phyloP scores from a whole-genome alignment of 1,140 invertebrate genomes.

The Anthonomus grandis region DNA sequence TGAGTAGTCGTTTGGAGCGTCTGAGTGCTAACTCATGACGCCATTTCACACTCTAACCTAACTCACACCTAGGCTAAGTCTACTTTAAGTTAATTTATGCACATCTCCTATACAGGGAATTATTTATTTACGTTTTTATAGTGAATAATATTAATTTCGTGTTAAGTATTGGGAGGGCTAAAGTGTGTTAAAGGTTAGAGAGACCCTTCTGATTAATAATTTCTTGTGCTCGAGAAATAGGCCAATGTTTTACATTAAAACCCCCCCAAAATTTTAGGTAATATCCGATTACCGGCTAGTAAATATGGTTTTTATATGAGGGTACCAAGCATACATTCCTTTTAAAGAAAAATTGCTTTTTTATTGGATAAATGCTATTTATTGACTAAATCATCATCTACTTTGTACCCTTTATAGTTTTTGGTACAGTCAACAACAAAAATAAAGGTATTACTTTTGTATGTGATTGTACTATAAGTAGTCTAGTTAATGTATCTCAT shows the following conservation, averaged over 20 bases:
- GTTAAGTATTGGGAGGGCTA: neutral
- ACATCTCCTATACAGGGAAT: constrained; percentile 21
- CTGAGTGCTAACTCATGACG: constrained; percentile 51
- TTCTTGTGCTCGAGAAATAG: constrained; percentile 17
- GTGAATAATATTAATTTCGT: neutral
- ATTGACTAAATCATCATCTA: neutral
- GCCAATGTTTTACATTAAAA: constrained; percentile 29
- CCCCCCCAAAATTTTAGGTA: constrained; percentile 20
- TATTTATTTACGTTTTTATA: constrained; percentile 20
- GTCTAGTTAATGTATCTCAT: constrained; percentile 8
- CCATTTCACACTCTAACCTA: constrained; percentile 42
- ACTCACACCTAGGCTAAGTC: constrained; percentile 2
- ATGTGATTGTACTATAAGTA: neutral
- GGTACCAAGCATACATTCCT: neutral
- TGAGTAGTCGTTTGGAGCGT: constrained; percentile 54
- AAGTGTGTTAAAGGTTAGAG: neutral
- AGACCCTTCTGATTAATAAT: neutral
- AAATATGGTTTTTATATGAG: neutral
- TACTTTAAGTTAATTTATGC: constrained; percentile 17
- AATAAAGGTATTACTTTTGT: neutral
- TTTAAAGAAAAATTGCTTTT: neutral
- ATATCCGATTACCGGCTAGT: neutral
- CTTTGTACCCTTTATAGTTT: neutral
- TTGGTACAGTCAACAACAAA: neutral
- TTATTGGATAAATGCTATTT: neutral